Base-by-base conservation (phyloP, 2,113 vertebrate genomes). In the Rhadina sibilatrix region DNA sequence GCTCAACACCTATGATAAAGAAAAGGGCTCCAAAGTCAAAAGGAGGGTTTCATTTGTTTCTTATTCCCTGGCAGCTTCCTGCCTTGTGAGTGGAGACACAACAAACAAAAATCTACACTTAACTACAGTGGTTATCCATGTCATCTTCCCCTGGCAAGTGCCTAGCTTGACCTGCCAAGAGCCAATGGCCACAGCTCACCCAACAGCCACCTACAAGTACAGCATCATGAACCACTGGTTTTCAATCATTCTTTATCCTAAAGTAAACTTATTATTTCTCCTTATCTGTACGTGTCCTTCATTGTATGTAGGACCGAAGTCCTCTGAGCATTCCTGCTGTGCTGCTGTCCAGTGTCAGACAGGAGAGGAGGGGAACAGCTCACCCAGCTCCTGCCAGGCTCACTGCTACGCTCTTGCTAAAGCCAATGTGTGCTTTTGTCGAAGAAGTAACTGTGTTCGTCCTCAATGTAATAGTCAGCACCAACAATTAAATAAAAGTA, bases 401-500 rank as follows among this genome's bases (percentile, higher is more conserved):
- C 52, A 4, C 49, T 25, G 30, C 23, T 22, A 49, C 0, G 1
- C 64, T 87, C 56, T 72, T 75, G 35, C 25, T 83, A 27, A 81
- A 80, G 38, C 42, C 12, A 4, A 28, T 1, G 0, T 1, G 4
- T 5, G 27, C 13, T 95, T 80, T 54, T 49, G 24, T 40, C 52
- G 44, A 28, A 53, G 38, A 44, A 81, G 46, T 18, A 81, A 64
- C 40, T 1, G 1, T 30, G 28, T 15, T 40, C 63, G 23, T 65
- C 70, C 53, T 64, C 72, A 90, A 57, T 33, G 28, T 42, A 96
- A 79, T 33, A 94, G 40, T 83, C 88, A 53, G 40, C 53, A 90
- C 72, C 86, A 94, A 4, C 49, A 38, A 49, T 75, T 96, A 96
- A 95, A 96, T 89, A 97, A 94, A 96, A 95, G 96, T 93, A 96